phyloP scores from a whole-genome alignment of 2,797 vertebrate genomes.

The Tiaroga cobitis region DNA sequence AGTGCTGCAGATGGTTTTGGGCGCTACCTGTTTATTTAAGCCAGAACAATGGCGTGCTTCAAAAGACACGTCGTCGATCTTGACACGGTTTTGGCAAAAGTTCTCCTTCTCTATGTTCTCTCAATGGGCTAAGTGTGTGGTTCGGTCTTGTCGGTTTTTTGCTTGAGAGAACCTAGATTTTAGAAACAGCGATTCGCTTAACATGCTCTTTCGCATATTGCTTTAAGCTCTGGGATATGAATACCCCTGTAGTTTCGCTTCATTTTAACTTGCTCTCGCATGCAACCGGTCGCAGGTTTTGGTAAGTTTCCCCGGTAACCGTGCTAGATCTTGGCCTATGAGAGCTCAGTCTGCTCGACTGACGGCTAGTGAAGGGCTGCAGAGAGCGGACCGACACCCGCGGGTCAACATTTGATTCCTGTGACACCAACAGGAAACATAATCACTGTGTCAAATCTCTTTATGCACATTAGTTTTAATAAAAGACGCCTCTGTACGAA shows the following conservation, averaged over 20 bases:
- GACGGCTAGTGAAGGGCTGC: conserved; percentile 51
- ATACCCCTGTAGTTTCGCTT: conserved; percentile 11
- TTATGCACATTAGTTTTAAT: conserved; percentile 42
- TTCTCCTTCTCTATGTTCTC: conserved; percentile 50
- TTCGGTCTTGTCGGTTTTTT: conserved; percentile 58
- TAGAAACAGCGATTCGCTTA: conserved; percentile 73
- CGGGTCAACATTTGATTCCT: conserved; percentile 43
- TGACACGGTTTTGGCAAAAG: conserved; percentile 67
- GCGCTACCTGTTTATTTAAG: conserved; percentile 67
- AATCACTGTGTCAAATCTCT: conserved; percentile 51
- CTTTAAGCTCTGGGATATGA: conserved; percentile 70
- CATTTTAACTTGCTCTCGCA: conserved; percentile 41
- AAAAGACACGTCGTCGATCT: conserved; percentile 60
- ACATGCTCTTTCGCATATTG: conserved; percentile 73
- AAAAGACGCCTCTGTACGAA: conserved; percentile 50
- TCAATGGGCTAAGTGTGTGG: conserved; percentile 68
- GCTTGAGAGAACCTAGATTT: conserved; percentile 55
- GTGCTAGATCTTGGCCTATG: conserved; percentile 25
- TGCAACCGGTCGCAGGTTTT: conserved; percentile 50
- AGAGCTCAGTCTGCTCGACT: conserved; percentile 41
- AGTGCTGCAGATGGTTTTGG: conserved; percentile 57
- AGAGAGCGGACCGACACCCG: conserved; percentile 38
- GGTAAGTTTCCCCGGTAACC: conserved; percentile 51
- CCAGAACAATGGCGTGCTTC: conserved; percentile 64
- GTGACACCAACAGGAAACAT: conserved; percentile 54